These are phyloP conservation scores for Drosophila robusta DNA, from an alignment of 2,888 invertebrate genomes.

Conservation along the genomic window DNA sequence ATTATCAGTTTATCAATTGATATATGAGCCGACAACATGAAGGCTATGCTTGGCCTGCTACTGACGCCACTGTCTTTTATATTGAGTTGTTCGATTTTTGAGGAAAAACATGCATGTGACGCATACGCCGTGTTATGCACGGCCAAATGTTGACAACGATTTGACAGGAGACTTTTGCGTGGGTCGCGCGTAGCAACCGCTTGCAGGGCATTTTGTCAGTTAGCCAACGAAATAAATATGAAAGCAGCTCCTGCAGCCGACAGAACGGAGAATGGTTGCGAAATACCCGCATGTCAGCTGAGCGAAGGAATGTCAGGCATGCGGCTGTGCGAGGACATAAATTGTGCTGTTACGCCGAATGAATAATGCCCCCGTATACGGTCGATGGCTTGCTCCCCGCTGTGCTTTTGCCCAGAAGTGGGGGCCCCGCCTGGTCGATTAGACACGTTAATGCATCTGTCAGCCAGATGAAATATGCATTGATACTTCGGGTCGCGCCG, in stretches of 20 bases:
- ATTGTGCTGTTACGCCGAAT: slow-evolving; percentile 70
- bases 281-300: slow-evolving; percentile 57
- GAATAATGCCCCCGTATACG: slow-evolving; percentile 56
- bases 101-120: slow-evolving; percentile 31
- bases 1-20: slow-evolving; percentile 49
- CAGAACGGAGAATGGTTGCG: neutral
- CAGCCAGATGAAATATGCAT: slow-evolving; percentile 78
- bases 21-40: slow-evolving; percentile 3
- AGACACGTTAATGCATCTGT: slow-evolving; percentile 79
- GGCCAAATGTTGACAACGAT: slow-evolving; percentile 45
- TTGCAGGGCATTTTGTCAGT: slow-evolving; percentile 29
- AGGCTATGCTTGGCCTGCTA: neutral
- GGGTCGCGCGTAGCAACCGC: slow-evolving; percentile 11
- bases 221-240: slow-evolving; percentile 54
- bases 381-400: too few relatives aligned
- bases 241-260: slow-evolving; percentile 16
- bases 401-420: slow-evolving; percentile 21
- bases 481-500: slow-evolving; percentile 48
- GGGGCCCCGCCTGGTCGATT: slow-evolving; percentile 58
- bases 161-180: slow-evolving; percentile 45
- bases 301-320: slow-evolving; percentile 65
- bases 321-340: slow-evolving; percentile 68
- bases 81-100: slow-evolving; percentile 12
- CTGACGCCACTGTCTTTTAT: neutral
- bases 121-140: slow-evolving; percentile 39